These are phyloP conservation scores for Neosilurus hyrtlii DNA, from an alignment of 2,797 vertebrate genomes.

Conservation along the genomic window DNA sequence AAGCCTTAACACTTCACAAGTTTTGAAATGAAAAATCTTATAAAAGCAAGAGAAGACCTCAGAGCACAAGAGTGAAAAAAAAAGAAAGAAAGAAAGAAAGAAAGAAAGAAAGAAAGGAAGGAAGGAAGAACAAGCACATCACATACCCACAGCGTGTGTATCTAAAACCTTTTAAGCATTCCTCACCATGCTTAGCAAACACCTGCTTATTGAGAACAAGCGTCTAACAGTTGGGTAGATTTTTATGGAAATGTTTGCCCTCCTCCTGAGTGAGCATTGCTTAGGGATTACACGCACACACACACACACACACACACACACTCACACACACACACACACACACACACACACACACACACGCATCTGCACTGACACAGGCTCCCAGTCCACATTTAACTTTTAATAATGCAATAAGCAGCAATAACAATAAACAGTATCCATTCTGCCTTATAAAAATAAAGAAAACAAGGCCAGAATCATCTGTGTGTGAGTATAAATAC, in stretches of 20 bases:
- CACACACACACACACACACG: conserved; percentile 12
- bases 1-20: neutral
- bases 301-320: conserved; percentile 12
- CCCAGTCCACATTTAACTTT: neutral
- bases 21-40: neutral
- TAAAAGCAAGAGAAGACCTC: neutral
- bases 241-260: conserved; percentile 78
- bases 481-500: conserved; percentile 3
- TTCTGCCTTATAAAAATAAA: conserved; percentile 62
- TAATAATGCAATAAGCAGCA: neutral
- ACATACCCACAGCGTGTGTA: conserved; percentile 44
- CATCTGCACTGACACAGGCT: neutral
- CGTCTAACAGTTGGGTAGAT: conserved; percentile 74
- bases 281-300: conserved; percentile 73
- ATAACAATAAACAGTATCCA: conserved; percentile 52
- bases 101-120: neutral
- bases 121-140: neutral
- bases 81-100: conserved; percentile 10
- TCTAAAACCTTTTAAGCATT: conserved; percentile 73
- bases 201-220: conserved; percentile 80
- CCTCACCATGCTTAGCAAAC: conserved; percentile 69
- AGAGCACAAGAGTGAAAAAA: neutral
- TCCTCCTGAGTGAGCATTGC: conserved; percentile 76
- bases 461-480: conserved; percentile 14
- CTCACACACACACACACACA: conserved; percentile 58